Evolutionary conservation across 2,797 vertebrate species (phyloP).

Genomic region (Sarcophilus harrisii): DNA sequence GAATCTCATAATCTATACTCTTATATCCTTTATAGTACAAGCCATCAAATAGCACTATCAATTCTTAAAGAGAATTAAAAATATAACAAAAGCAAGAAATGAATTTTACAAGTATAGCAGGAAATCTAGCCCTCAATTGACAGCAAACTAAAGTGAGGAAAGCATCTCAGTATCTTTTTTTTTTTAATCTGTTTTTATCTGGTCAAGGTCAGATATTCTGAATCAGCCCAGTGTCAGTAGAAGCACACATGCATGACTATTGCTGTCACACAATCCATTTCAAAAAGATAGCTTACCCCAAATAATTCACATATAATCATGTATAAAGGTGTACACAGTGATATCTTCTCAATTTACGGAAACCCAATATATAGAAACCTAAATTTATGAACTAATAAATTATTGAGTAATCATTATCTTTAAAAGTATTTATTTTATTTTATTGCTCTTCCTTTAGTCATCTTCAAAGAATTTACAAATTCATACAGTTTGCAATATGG

Average conservation of each 20-base stretch:
- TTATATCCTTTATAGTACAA: not conserved
- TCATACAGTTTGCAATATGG: not conserved
- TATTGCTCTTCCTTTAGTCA: not conserved
- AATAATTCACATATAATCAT: not conserved
- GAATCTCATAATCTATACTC: not conserved
- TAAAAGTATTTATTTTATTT: not conserved
- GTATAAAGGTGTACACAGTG: not conserved
- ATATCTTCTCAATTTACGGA: not conserved
- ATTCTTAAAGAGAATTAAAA: not conserved
- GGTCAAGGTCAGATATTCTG: not conserved
- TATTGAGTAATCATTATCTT: not conserved
- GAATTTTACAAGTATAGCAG: not conserved
- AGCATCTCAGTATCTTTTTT: not conserved
- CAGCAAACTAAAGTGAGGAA: not conserved
- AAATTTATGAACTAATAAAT: not conserved
- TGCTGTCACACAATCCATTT: not conserved
- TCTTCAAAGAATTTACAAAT: not conserved
- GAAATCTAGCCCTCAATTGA: not conserved
- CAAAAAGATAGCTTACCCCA: not conserved
- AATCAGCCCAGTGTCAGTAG: not conserved
- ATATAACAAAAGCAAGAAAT: not conserved
- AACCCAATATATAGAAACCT: not conserved
- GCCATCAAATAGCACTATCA: not conserved
- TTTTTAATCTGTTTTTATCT: not conserved
- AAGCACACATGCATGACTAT: not conserved